Conservation (phyloP, 1,140 invertebrate species). For the Chionoecetes opilio region DNA sequence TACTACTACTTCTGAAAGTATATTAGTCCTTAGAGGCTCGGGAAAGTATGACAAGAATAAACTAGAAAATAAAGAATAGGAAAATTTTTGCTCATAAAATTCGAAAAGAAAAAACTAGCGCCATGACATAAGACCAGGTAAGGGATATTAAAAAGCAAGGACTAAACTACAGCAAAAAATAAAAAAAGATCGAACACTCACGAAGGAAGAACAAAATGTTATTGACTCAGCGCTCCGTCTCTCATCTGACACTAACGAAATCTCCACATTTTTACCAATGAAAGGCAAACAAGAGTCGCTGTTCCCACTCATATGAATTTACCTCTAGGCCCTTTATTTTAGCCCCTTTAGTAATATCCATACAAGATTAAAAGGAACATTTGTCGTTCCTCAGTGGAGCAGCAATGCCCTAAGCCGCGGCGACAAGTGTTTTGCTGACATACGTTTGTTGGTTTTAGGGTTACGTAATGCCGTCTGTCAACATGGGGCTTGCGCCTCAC, state of each 20-base stretch:
- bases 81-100: too few relatives aligned
- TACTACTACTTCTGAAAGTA: neutral
- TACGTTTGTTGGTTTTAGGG: neutral
- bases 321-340: neutral
- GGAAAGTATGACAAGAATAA: too few relatives aligned
- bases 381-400: neutral
- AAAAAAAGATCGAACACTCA: too few relatives aligned
- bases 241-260: too few relatives aligned
- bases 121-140: too few relatives aligned
- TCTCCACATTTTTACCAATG: neutral
- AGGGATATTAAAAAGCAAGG: too few relatives aligned
- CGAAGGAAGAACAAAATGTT: neutral
- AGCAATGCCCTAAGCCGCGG: neutral
- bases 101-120: too few relatives aligned
- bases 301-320: neutral
- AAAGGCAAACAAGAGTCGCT: neutral
- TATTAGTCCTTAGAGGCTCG: too few relatives aligned
- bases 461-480: slow-evolving; percentile 27
- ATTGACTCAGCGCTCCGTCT: neutral
- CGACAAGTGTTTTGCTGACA: neutral
- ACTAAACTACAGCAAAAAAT: too few relatives aligned
- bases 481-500: neutral
- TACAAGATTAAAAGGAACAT: slow-evolving; percentile 3
- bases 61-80: too few relatives aligned
- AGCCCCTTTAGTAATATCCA: neutral